These are phyloP conservation scores for Nyctereutes procyonoides DNA, from an alignment of 2,113 vertebrate species.

Conservation along the genomic window DNA sequence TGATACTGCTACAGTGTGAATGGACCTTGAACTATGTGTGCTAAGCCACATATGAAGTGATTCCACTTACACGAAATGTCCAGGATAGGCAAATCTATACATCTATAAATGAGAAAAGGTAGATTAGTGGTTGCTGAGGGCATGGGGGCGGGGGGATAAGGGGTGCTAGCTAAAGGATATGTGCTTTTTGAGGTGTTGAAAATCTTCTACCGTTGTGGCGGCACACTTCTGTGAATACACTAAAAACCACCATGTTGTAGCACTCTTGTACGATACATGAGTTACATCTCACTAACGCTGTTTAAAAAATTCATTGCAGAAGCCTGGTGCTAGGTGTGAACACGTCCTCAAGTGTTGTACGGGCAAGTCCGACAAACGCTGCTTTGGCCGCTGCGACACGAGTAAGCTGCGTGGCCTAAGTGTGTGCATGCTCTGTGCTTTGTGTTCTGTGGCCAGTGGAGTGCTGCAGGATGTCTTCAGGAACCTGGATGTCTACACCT, in stretches of 20 bases:
- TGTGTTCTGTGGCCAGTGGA: neutral
- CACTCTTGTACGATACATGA: neutral
- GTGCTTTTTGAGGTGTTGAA: neutral
- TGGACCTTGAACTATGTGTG: neutral
- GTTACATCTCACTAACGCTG: neutral
- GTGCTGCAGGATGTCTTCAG: neutral
- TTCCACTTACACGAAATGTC: neutral
- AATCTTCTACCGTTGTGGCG: neutral
- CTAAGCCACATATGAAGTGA: neutral
- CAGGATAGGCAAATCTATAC: neutral
- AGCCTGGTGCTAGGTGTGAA: neutral
- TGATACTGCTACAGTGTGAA: too few relatives aligned
- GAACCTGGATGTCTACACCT: neutral
- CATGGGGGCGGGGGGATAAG: too few relatives aligned
- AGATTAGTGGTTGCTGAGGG: neutral
- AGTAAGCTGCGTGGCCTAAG: neutral
- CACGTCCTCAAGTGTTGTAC: neutral
- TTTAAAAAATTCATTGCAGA: neutral
- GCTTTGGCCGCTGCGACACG: neutral
- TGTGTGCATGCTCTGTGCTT: accelerated
- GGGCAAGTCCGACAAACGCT: neutral
- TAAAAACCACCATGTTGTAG: neutral
- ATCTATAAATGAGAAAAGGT: neutral
- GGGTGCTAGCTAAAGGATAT: neutral
- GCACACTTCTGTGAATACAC: neutral